Evolutionary conservation across 2,113 vertebrate genomes (phyloP).

Genomic region (Notiomystis cincta): DNA sequence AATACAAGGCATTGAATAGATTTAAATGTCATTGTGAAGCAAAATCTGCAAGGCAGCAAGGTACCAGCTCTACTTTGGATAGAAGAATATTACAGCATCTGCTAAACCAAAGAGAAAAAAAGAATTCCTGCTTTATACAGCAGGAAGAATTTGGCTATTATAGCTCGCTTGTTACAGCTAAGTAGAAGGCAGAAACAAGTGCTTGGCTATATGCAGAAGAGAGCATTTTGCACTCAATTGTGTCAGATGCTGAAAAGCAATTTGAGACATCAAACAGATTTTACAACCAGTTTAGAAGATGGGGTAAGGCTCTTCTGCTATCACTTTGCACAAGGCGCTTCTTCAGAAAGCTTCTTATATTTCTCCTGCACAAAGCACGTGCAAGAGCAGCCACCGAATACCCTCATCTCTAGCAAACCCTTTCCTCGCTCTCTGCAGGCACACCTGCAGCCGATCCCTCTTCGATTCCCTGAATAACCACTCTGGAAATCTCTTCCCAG

Average conservation of each 20-base stretch:
- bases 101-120: neutral
- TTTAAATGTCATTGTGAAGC: slow-evolving; percentile 1
- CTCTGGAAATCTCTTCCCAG: neutral
- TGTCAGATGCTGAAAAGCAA: neutral
- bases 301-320: neutral
- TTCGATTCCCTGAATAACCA: neutral
- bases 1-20: neutral
- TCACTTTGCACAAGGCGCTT: neutral
- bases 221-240: neutral
- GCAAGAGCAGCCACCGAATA: neutral
- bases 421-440: neutral
- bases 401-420: neutral
- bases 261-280: neutral
- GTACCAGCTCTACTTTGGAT: neutral
- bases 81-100: neutral
- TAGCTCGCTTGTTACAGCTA: neutral
- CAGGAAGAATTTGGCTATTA: neutral
- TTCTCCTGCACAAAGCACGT: neutral
- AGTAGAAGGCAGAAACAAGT: neutral
- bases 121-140: neutral
- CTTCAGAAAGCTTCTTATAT: neutral
- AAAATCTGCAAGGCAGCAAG: neutral
- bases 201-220: neutral
- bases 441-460: neutral
- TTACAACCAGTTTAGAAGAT: neutral